phyloP scores from a whole-genome alignment of 1,140 invertebrate species.

The Zelostemma sp. region DNA sequence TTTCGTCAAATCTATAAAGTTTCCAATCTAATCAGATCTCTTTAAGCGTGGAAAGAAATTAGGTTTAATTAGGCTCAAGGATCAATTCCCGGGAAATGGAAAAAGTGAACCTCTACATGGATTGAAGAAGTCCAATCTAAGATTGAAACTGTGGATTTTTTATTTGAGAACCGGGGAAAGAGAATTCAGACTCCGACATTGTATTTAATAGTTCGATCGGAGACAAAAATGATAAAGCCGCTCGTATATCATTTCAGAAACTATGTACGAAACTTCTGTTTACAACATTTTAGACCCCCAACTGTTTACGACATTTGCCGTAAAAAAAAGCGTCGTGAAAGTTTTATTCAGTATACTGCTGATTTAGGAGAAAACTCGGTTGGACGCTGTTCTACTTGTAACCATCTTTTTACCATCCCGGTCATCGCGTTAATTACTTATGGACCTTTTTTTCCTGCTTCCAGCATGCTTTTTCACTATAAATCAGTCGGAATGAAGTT shows the following conservation, averaged over 20 bases:
- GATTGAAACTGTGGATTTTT: too few relatives aligned
- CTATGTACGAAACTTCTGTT: conserved; percentile 48
- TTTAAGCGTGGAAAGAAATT: too few relatives aligned
- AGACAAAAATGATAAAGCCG: conserved; percentile 42
- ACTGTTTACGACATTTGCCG: conserved; percentile 50
- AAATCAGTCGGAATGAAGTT: conserved; percentile 2
- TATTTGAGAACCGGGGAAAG: too few relatives aligned
- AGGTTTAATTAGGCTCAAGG: too few relatives aligned
- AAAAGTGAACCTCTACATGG: too few relatives aligned
- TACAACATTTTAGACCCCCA: conserved; percentile 48
- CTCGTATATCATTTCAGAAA: conserved; percentile 36
- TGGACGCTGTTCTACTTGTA: conserved; percentile 38
- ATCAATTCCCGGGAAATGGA: too few relatives aligned
- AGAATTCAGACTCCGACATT: too few relatives aligned
- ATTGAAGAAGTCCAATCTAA: too few relatives aligned
- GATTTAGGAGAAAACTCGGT: conserved; percentile 45
- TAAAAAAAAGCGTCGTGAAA: conserved; percentile 46
- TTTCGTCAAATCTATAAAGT: too few relatives aligned
- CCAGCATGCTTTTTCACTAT: conserved; percentile 32
- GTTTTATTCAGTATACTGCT: conserved; percentile 47
- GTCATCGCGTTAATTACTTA: conserved; percentile 30
- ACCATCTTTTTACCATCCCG: conserved; percentile 25
- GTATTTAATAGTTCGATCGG: too few relatives aligned
- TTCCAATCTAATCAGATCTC: too few relatives aligned
- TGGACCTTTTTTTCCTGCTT: conserved; percentile 18